A percentile compares a stretch with the other conserved stretches of the same genome.
Conservation (phyloP, 2,888 invertebrate genomes). For the Bimastos eiseni region DNA sequence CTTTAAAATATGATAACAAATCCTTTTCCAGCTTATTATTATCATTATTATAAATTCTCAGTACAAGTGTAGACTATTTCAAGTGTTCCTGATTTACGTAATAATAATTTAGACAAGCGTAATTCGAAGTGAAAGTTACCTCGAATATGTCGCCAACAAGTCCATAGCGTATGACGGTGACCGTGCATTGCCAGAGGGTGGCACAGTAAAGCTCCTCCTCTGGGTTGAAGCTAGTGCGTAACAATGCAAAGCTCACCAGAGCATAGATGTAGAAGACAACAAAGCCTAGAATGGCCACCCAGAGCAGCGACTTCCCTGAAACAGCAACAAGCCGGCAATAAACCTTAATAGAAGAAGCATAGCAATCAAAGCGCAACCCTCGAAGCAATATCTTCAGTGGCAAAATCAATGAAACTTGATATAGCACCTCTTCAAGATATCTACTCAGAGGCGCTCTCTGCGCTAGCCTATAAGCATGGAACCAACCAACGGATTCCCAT, state of each 20-base stretch:
- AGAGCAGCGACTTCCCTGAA: slow-evolving; percentile 60
- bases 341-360: not conserved
- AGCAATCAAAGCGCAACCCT: not conserved
- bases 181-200: slow-evolving; percentile 52
- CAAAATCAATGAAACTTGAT: not conserved
- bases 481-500: no score
- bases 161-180: slow-evolving; percentile 52
- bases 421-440: no score
- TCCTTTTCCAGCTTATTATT: no score
- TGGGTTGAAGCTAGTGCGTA: slow-evolving; percentile 49
- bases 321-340: slow-evolving; percentile 1
- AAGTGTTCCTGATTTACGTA: no score
- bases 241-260: slow-evolving; percentile 60
- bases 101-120: not conserved
- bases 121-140: slow-evolving; percentile 40
- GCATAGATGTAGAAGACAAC: slow-evolving; percentile 62
- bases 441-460: no score
- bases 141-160: slow-evolving; percentile 53
- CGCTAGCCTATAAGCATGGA: no score
- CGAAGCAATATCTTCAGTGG: not conserved
- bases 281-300: slow-evolving; percentile 62
- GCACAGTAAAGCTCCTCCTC: slow-evolving; percentile 48
- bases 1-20: no score
- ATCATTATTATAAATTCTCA: no score
- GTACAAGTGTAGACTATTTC: no score